These are phyloP conservation scores for Nixonia krombeini DNA, from an alignment of 1,140 invertebrate genomes.

Conservation along the genomic window DNA sequence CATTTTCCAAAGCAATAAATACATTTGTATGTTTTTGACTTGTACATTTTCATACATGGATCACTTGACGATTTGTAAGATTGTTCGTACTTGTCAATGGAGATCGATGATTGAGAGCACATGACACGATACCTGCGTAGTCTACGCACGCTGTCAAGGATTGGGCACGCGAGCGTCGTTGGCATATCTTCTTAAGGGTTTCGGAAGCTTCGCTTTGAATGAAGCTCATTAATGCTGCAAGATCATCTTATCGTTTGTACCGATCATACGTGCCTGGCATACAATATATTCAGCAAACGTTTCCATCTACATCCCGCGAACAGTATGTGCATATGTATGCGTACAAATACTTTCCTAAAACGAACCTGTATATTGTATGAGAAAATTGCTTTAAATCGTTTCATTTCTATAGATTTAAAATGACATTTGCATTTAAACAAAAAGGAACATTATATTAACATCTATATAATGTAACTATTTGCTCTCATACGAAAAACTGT, in stretches of 20 bases:
- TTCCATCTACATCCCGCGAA: constrained; percentile 9
- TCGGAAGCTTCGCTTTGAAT: constrained; percentile 38
- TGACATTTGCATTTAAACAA: not conserved
- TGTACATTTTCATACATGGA: no score
- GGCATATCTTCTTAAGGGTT: constrained; percentile 32
- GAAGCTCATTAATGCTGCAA: constrained; percentile 30
- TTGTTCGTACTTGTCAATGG: constrained; percentile 21
- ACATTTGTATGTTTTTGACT: no score
- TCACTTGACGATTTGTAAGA: no score
- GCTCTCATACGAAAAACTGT: no score
- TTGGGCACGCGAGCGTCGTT: constrained; percentile 32
- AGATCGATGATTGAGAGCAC: constrained; percentile 28
- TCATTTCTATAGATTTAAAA: not conserved
- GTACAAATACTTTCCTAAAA: constrained; percentile 1
- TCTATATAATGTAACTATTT: no score
- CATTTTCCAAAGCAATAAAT: no score
- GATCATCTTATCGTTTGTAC: constrained; percentile 28
- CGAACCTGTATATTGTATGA: not conserved
- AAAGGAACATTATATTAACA: no score
- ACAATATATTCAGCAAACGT: constrained; percentile 27
- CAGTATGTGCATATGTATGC: constrained; percentile 4
- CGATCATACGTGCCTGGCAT: constrained; percentile 26
- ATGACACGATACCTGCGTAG: constrained; percentile 20
- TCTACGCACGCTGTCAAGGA: constrained; percentile 16
- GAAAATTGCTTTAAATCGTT: constrained; percentile 15